Conservation (phyloP, 2,113 vertebrate genomes). For the Paramormyrops kingsleyae region DNA sequence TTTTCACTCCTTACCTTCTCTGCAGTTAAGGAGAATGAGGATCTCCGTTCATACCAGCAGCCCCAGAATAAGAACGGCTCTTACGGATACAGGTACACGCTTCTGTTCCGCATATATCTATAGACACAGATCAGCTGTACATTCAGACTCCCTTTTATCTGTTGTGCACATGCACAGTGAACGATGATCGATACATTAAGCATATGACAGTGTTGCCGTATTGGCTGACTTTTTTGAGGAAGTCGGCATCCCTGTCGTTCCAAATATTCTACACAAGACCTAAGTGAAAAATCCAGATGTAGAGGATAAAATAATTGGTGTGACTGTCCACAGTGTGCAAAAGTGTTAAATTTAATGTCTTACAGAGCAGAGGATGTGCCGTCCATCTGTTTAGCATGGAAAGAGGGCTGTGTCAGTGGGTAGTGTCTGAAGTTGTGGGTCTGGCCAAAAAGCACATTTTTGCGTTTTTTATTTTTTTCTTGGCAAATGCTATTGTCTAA, state of each 20-base stretch:
- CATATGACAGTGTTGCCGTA: neutral
- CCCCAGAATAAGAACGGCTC: constrained; percentile 88
- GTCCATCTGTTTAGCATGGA: neutral
- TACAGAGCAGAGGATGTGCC: neutral
- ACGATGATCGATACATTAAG: neutral
- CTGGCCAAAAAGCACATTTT: neutral
- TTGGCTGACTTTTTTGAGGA: neutral
- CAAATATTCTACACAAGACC: neutral
- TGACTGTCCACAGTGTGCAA: neutral
- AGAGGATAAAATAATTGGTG: neutral
- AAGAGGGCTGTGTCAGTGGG: neutral
- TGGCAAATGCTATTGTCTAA: neutral
- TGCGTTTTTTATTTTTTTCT: neutral
- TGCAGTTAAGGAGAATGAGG: constrained; percentile 95
- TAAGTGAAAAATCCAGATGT: neutral
- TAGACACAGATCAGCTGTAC: neutral
- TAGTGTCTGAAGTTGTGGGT: neutral
- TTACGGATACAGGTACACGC: constrained; percentile 89
- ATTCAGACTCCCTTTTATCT: neutral
- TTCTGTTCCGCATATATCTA: neutral
- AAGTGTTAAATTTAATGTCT: neutral
- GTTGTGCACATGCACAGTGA: neutral
- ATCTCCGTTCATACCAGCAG: constrained; percentile 87
- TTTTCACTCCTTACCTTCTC: constrained; percentile 16
- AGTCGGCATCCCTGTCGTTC: neutral